Evolutionary conservation across 2,113 vertebrate species (phyloP), one percentile per base, ranked within the genome.

Genomic region (Anser cygnoides): DNA sequence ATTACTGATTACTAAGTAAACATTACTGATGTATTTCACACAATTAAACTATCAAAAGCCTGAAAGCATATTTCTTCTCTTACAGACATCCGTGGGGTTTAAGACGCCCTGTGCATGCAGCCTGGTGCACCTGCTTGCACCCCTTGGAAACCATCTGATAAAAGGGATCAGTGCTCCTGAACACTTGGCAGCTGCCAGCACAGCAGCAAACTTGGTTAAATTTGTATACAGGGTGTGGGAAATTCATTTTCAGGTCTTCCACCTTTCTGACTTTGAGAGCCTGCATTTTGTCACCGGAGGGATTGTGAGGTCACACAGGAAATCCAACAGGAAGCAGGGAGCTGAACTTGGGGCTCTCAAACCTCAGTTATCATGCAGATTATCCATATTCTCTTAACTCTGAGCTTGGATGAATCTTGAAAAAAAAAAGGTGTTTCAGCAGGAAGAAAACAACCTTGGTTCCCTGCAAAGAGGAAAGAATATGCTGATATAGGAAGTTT

Each of bases 81-180:
- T 50, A 17, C 44, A 44, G 88, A 58, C 57, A 31, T 46, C 83
- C 29, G 67, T 25, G 74, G 31, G 70, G 55, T 87, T 39, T 81
- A 74, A 44, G 55, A 8, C 54, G 2, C 54, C 46, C 46, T 49
- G 20, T 23, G 49, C 57, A 57, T 1, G 73, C 29, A 46, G 29
- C 14, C 65, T 57, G 50, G 31, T 54, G 43, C 91, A 92, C 71
- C 89, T 90, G 86, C 62, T 79, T 89, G 92, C 41, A 54, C 35
- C 84, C 70, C 49, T 43, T 9, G 78, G 70, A 76, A 88, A 44
- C 14, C 62, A 35, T 5, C 63, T 31, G 79, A 85, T 49, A 11
- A 77, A 84, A 54, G 14, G 59, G 88, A 54, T 17, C 80, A 37
- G 84, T 55, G 11, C 87, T 81, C 83, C 80, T 54, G 18, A 10